Conservation (phyloP, 2,113 vertebrate genomes). For the Circaetus gallicus region DNA sequence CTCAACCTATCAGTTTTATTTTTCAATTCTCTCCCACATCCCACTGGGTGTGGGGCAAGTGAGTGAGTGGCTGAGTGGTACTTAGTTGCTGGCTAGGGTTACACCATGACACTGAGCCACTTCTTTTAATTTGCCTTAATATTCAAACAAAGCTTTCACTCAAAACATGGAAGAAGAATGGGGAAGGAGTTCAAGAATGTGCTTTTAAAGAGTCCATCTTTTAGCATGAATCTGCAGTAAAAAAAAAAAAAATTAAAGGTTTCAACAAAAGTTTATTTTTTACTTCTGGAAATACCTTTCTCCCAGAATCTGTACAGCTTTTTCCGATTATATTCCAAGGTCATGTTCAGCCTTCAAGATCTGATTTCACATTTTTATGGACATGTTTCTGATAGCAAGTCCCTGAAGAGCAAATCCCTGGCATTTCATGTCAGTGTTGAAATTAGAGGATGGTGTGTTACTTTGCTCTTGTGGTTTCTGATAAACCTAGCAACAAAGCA, state of each 20-base stretch:
- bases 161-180: background rate
- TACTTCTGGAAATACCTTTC: background rate
- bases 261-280: background rate
- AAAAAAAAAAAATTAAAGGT: background rate
- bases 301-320: background rate
- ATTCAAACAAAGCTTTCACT: background rate
- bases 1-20: no score
- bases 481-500: background rate
- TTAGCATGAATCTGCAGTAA: background rate
- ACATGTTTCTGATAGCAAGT: background rate
- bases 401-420: background rate
- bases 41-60: no score
- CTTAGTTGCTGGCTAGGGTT: no score
- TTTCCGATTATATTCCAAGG: background rate
- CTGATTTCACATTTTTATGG: background rate
- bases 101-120: background rate
- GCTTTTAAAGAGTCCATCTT: background rate
- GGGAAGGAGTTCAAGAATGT: background rate
- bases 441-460: background rate
- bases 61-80: no score
- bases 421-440: background rate
- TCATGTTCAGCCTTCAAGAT: background rate
- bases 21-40: no score
- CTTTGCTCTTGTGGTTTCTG: background rate
- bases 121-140: background rate